Conservation (phyloP, 2,113 vertebrate species). For the Rhombomys opimus region DNA sequence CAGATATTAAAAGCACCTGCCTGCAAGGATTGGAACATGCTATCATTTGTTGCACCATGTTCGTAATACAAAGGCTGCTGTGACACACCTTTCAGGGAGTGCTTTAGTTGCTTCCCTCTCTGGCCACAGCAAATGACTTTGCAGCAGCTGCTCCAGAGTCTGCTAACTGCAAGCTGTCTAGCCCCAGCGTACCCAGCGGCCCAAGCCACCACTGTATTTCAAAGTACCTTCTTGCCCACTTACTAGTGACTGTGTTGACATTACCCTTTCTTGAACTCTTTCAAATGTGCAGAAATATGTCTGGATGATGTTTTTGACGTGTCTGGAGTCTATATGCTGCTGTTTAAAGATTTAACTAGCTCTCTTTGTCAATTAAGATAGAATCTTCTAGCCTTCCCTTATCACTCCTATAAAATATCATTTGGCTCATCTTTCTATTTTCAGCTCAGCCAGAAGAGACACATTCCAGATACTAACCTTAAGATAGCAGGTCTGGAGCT, state of each 20-base stretch:
- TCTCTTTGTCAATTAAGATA: not conserved
- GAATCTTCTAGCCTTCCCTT: not conserved
- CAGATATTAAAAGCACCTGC: not conserved
- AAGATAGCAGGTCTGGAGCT: slow-evolving; percentile 7
- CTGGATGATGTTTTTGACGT: not conserved
- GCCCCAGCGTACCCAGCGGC: not conserved
- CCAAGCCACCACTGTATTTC: not conserved
- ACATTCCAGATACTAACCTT: not conserved
- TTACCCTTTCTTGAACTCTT: not conserved
- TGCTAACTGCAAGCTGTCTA: not conserved
- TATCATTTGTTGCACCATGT: not conserved
- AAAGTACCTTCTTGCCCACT: not conserved
- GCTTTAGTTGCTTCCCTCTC: not conserved
- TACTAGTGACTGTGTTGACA: not conserved
- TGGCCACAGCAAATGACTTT: not conserved
- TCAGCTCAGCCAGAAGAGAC: not conserved
- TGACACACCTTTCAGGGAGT: not conserved
- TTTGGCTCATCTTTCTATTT: slow-evolving; percentile 10
- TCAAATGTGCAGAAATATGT: not conserved
- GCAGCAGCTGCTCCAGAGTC: not conserved
- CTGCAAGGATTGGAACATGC: not conserved
- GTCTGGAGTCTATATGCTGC: not conserved
- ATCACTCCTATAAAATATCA: not conserved
- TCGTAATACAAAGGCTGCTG: not conserved
- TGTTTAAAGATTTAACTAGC: slow-evolving; percentile 8